Evolutionary conservation across 2,113 vertebrate species (phyloP), one percentile per base, ranked within the genome.

Genomic region (Syrmaticus mikado): DNA sequence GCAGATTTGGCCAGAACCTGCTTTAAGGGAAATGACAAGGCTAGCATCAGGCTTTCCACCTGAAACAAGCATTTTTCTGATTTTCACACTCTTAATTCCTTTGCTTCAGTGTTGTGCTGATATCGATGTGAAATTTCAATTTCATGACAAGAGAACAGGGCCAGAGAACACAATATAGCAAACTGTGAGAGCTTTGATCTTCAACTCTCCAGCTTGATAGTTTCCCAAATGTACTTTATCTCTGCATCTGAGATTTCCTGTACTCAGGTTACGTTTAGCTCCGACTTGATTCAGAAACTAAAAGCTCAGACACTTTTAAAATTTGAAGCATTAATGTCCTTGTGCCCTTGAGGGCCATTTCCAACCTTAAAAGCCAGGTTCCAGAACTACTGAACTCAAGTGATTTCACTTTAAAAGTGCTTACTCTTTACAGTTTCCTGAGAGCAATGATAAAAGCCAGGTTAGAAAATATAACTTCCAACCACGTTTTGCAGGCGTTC

Each of bases 341-440:
- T 72, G 78, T 77, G 46, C 67, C 41, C 45, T 67, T 12, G 87
- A 83, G 90, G 41, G 72, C 65, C 27, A 50, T 93, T 93, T 91
- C 78, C 60, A 20, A 22, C 41, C 60, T 87, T 62, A 85, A 91
- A 92, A 93, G 67, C 71, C 32, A 38, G 34, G 1, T 70, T 94
- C 68, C 74, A 92, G 82, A 82, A 32, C 74, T 76, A 55, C 41
- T 50, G 60, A 82, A 73, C 25, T 6, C 75, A 71, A 87, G 67
- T 89, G 82, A 95, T 93, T 85, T 80, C 55, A 74, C 82, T 91
- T 91, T 58, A 82, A 22, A 93, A 78, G 77, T 40, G 57, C 86
- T 96, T 92, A 41, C 41, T 66, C 55, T 91, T 96, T 91, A 95
- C 87, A 82, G 32, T 79, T 96, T 96, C 93, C 84, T 91, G 87